A percentile compares a stretch with the other conserved stretches of the same genome.
phyloP scores from a whole-genome alignment of 1,140 invertebrate genomes.

The Drosophila arawakana region DNA sequence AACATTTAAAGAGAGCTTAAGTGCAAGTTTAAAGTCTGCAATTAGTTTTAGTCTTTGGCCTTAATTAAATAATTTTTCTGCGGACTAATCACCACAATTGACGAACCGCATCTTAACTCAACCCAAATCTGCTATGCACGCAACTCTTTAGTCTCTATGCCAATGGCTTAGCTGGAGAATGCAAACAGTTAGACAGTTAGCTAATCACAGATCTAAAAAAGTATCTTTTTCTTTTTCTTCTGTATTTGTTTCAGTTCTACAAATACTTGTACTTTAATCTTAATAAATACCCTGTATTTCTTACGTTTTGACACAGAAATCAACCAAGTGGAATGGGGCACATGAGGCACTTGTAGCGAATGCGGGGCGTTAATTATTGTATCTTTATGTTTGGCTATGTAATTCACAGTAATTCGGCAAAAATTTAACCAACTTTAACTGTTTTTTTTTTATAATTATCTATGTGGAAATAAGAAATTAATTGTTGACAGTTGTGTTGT shows the following conservation, averaged over 20 bases:
- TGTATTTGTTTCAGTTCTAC: neutral
- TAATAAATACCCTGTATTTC: slow-evolving; percentile 59
- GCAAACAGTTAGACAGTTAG: slow-evolving; percentile 43
- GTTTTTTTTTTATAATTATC: slow-evolving; percentile 31
- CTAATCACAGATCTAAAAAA: slow-evolving; percentile 36
- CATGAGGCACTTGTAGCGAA: slow-evolving; percentile 35
- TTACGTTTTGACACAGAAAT: slow-evolving; percentile 34
- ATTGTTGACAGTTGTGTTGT: slow-evolving; percentile 29
- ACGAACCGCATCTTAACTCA: slow-evolving; percentile 41
- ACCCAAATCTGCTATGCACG: slow-evolving; percentile 63
- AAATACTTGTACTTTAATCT: slow-evolving; percentile 16
- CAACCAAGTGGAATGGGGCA: slow-evolving; percentile 62
- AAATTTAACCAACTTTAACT: slow-evolving; percentile 37
- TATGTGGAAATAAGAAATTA: slow-evolving; percentile 32
- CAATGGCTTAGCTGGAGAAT: slow-evolving; percentile 31
- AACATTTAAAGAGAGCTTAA: too few relatives aligned
- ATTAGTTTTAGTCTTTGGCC: slow-evolving; percentile 40
- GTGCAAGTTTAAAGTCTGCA: neutral
- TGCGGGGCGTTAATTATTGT: slow-evolving; percentile 44
- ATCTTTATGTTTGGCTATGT: slow-evolving; percentile 19
- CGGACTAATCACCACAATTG: slow-evolving; percentile 41
- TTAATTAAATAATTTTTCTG: slow-evolving; percentile 41
- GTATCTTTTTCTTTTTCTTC: neutral
- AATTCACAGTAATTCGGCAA: slow-evolving; percentile 31
- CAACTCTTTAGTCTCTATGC: slow-evolving; percentile 21